Evolutionary conservation across 2,888 invertebrate genomes (phyloP).

Genomic region (Tridacna crocea): DNA sequence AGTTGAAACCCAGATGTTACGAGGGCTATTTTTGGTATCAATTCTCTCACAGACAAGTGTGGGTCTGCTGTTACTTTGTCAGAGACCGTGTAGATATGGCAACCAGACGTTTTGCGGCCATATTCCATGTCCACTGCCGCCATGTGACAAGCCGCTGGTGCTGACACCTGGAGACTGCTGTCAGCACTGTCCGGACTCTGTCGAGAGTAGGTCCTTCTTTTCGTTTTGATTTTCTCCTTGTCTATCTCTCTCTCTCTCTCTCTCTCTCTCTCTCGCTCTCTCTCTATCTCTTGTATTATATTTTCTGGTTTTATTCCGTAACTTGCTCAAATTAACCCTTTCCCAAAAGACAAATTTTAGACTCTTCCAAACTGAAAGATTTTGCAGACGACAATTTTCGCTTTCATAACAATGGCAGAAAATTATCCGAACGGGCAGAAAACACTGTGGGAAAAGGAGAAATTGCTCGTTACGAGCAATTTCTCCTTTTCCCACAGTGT

Average conservation of each 20-base stretch:
- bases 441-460: too few species aligned
- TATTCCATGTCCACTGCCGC: conserved; percentile 46
- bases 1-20: neutral
- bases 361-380: too few species aligned
- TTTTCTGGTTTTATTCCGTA: too few species aligned
- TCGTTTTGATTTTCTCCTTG: neutral
- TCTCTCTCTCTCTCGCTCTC: neutral
- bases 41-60: neutral
- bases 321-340: too few species aligned
- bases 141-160: conserved; percentile 40
- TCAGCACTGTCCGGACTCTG: conserved; percentile 35
- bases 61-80: conserved; percentile 12
- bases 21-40: neutral
- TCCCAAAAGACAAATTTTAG: too few species aligned
- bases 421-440: too few species aligned
- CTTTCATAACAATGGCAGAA: too few species aligned
- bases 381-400: too few species aligned
- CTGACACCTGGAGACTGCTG: conserved; percentile 46
- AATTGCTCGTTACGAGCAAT: too few species aligned
- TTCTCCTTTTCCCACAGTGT: too few species aligned
- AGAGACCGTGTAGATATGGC: conserved; percentile 18
- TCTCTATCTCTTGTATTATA: neutral
- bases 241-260: neutral
- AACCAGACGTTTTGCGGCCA: conserved; percentile 35
- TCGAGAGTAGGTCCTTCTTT: neutral